Conservation (phyloP, 1,140 invertebrate genomes). For the Cardiocondyla obscurior region DNA sequence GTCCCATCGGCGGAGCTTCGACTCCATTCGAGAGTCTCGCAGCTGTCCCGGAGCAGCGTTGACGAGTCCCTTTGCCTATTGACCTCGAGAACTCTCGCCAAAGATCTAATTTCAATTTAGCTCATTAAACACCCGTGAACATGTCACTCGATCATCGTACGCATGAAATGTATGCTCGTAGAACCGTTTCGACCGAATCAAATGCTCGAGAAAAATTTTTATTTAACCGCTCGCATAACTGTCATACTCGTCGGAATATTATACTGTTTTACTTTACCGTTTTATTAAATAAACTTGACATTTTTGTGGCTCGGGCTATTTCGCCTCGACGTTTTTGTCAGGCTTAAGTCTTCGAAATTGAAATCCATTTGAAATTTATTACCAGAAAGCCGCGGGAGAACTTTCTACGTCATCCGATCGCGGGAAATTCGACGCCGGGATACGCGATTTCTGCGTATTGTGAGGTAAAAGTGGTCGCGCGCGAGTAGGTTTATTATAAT, state of each 20-base stretch:
- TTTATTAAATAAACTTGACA: not conserved
- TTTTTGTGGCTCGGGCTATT: not conserved
- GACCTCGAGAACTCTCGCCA: not conserved
- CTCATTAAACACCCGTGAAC: not conserved
- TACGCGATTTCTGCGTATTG: not conserved
- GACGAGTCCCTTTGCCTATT: slow-evolving; percentile 24
- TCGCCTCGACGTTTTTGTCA: not conserved
- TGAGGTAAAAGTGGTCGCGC: not conserved
- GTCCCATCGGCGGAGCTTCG: not conserved
- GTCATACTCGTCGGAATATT: not conserved
- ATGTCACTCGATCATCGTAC: not conserved
- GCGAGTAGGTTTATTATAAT: slow-evolving; percentile 36
- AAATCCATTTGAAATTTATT: not conserved
- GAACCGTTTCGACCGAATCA: not conserved
- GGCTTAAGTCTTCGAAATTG: too few species aligned
- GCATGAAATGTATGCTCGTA: not conserved
- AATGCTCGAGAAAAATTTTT: not conserved
- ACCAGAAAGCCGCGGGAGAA: not conserved
- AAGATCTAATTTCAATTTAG: slow-evolving; percentile 3
- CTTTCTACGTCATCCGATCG: not conserved
- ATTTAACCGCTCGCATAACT: not conserved
- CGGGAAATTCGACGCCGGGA: not conserved
- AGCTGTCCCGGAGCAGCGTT: slow-evolving; percentile 52
- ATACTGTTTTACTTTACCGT: not conserved
- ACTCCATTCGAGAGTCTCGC: slow-evolving; percentile 40